phyloP scores from a whole-genome alignment of 2,113 vertebrate species.

The Lathamus discolor region DNA sequence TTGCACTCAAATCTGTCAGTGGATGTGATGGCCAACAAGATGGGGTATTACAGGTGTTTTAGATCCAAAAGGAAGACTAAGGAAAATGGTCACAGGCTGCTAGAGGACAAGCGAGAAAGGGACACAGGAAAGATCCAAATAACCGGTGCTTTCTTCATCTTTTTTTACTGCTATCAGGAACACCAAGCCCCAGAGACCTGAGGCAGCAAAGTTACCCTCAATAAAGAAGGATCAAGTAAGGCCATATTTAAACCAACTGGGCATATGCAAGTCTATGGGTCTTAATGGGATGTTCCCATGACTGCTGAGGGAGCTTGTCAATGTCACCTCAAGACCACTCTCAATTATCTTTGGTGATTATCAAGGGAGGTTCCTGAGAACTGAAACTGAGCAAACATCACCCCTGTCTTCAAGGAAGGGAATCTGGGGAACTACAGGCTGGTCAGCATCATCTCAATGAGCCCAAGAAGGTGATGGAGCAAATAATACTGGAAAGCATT shows the following conservation, averaged over 20 bases:
- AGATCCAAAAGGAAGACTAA: background rate
- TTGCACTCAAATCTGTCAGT: background rate
- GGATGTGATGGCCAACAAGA: background rate
- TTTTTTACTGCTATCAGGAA: background rate
- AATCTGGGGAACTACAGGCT: background rate
- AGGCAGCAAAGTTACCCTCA: background rate
- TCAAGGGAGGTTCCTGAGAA: background rate
- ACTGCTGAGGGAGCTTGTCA: background rate
- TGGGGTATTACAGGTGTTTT: background rate
- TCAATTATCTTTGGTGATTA: background rate
- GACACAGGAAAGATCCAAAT: background rate
- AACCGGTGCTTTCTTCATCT: background rate
- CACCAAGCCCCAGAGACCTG: background rate
- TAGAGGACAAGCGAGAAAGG: background rate
- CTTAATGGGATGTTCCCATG: background rate
- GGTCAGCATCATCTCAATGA: background rate
- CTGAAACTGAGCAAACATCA: background rate
- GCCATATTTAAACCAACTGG: background rate
- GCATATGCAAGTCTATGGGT: background rate
- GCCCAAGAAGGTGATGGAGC: background rate
- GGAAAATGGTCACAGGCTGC: background rate
- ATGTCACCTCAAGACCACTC: background rate
- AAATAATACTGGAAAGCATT: background rate
- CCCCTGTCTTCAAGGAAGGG: background rate
- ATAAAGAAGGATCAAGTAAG: background rate